Conservation (phyloP, 2,888 invertebrate species). For the Monoplex corrugatus region DNA sequence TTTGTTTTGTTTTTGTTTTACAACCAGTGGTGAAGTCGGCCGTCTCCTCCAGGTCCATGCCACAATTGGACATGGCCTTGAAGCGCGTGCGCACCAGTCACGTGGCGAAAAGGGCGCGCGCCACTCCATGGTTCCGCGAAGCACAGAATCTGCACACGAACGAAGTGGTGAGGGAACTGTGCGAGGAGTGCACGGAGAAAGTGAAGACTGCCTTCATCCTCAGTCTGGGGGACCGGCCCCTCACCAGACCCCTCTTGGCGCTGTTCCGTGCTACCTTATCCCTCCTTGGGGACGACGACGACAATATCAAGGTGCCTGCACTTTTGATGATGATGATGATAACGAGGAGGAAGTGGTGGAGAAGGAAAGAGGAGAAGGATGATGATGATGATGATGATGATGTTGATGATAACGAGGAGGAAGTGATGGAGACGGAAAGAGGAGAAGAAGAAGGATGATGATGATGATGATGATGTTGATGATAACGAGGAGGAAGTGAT, state of each 20-base stretch:
- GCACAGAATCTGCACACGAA: constrained; percentile 28
- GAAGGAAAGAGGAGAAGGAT: not conserved
- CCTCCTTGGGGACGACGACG: not conserved
- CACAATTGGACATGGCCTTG: not conserved
- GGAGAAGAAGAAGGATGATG: not conserved
- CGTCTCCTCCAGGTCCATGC: not conserved
- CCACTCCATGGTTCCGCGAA: constrained; percentile 28
- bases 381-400: not conserved
- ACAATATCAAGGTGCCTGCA: not conserved
- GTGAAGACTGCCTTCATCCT: not conserved
- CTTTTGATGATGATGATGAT: not conserved
- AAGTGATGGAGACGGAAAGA: not conserved
- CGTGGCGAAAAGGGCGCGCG: not conserved
- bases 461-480: not conserved
- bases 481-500: no score
- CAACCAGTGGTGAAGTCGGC: constrained; percentile 9
- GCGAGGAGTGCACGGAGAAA: not conserved
- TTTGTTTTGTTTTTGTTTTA: no score
- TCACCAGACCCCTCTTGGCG: not conserved
- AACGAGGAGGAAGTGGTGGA: not conserved
- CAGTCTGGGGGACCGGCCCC: not conserved
- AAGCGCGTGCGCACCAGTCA: constrained; percentile 29
- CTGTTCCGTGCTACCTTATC: not conserved
- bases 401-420: not conserved
- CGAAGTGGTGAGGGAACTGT: not conserved